Conservation (phyloP, 2,888 invertebrate genomes). For the Nesidiocoris tenuis region DNA sequence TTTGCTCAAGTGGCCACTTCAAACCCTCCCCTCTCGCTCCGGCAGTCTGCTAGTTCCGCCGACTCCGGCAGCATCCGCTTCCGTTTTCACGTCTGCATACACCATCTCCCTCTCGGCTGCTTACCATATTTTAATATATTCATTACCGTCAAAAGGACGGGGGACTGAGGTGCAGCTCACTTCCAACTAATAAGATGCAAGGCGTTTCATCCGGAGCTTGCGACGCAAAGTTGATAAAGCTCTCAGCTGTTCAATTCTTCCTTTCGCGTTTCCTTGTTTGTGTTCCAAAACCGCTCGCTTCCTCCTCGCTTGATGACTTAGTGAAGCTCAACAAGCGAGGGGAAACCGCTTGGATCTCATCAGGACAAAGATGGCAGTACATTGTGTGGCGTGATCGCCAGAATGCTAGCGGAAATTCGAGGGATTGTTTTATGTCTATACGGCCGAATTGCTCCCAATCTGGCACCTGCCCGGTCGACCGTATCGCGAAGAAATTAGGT, state of each 20-base stretch:
- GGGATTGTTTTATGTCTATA: no score
- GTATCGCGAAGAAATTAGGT: no score
- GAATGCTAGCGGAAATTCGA: no score
- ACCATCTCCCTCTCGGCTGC: not conserved
- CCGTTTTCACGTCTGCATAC: not conserved
- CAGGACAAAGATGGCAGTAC: no score
- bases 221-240: not conserved
- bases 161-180: not conserved
- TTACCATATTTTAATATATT: not conserved
- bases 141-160: not conserved
- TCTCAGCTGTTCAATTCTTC: not conserved
- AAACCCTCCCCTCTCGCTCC: not conserved
- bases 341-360: no score
- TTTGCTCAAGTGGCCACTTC: slow-evolving; percentile 2
- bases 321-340: not conserved
- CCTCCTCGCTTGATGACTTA: not conserved
- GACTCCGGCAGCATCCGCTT: not conserved
- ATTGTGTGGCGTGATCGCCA: no score
- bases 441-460: no score
- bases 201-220: not conserved
- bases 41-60: not conserved
- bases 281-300: not conserved
- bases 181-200: not conserved
- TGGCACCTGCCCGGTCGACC: no score
- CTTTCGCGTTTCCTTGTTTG: not conserved